Conservation (phyloP, 1,140 invertebrate species). For the Drosophila athabasca region DNA sequence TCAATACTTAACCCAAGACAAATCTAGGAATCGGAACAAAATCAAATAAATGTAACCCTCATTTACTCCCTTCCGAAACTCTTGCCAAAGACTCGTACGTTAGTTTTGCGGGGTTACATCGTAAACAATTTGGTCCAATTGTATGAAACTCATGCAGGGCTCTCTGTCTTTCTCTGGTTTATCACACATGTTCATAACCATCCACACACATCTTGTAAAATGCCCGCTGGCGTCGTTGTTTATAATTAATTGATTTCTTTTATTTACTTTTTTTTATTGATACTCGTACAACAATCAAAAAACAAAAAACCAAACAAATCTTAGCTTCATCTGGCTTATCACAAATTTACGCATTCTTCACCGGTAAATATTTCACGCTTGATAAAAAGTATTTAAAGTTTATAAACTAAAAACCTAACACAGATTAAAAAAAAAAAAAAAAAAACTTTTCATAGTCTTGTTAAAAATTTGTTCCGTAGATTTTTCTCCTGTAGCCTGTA, state of each 20-base stretch:
- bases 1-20: too few species aligned
- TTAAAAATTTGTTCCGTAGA: constrained; percentile 45
- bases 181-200: constrained; percentile 2
- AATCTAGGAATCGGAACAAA: too few species aligned
- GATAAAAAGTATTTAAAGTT: constrained; percentile 47
- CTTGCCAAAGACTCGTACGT: too few species aligned
- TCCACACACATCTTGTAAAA: constrained; percentile 50
- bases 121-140: neutral
- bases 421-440: constrained; percentile 10
- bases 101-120: too few species aligned
- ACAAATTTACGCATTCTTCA: constrained; percentile 84
- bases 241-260: constrained; percentile 76
- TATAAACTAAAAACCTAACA: constrained; percentile 28
- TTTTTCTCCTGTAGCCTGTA: constrained; percentile 28
- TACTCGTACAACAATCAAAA: constrained; percentile 28
- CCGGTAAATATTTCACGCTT: constrained; percentile 84
- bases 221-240: constrained; percentile 64
- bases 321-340: constrained; percentile 84
- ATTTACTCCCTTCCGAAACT: too few species aligned
- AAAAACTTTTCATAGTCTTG: constrained; percentile 24
- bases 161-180: neutral
- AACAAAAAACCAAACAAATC: constrained; percentile 52
- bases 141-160: constrained; percentile 14
- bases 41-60: too few species aligned
- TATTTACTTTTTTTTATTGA: constrained; percentile 75